Percentiles rank a stretch among this genome's conserved stretches.
Conservation (phyloP, 53 echinoderm and acorn worm species). For the Actinopyga echinites region DNA sequence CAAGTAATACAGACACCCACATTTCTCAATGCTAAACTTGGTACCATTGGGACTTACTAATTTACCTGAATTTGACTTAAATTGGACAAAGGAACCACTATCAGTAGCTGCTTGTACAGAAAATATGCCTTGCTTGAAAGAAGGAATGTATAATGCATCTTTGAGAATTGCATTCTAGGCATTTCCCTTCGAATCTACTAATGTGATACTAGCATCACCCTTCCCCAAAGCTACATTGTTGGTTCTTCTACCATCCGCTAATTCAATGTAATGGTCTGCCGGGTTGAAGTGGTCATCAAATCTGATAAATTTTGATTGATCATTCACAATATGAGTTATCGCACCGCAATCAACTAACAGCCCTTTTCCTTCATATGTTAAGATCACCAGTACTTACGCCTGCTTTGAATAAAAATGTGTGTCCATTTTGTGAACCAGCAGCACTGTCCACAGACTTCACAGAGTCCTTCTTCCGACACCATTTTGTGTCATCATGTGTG, state of each 20-base stretch:
- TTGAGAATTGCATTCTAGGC: not conserved
- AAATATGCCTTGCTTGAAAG: slow-evolving; percentile 10
- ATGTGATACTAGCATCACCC: slow-evolving; percentile 18
- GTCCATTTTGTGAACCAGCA: not conserved
- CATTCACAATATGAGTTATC: slow-evolving; percentile 44
- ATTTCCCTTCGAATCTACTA: not conserved
- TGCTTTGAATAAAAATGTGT: not conserved
- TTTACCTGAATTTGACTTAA: not conserved
- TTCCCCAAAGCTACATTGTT: slow-evolving; percentile 10
- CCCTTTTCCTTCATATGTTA: not conserved
- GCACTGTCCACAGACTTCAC: not conserved
- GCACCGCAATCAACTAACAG: slow-evolving; percentile 45
- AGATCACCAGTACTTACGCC: not conserved
- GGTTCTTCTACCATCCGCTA: slow-evolving; percentile 33
- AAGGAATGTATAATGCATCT: not conserved
- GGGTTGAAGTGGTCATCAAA: slow-evolving; percentile 32
- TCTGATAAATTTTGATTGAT: slow-evolving; percentile 21
- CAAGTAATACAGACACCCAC: slow-evolving; percentile 14
- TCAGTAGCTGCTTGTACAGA: too few relatives aligned
- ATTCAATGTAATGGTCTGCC: slow-evolving; percentile 33
- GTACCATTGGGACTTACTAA: not conserved
- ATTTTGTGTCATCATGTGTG: slow-evolving; percentile 33
- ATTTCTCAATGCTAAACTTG: slow-evolving; percentile 19
- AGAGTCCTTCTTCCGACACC: slow-evolving; percentile 7
- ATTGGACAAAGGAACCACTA: not conserved